These are phyloP conservation scores for Clarias macrocephalus DNA, from an alignment of 2,113 vertebrate genomes.

Conservation along the genomic window DNA sequence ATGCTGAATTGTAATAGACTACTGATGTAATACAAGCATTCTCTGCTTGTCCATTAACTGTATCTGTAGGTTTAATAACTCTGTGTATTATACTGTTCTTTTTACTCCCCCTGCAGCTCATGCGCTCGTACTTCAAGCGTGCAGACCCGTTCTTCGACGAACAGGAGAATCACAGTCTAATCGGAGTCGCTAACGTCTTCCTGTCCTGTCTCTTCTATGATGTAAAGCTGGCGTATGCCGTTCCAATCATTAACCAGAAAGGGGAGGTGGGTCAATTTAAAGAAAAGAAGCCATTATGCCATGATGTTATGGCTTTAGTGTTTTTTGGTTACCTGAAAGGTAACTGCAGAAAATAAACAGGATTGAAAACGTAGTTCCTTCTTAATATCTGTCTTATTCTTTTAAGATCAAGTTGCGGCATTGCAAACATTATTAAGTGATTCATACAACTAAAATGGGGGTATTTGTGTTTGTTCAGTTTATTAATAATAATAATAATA, in stretches of 20 bases:
- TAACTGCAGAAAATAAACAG: not conserved
- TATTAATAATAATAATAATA: too few relatives aligned
- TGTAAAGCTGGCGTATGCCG: conserved; percentile 89
- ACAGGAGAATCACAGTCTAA: conserved; percentile 93
- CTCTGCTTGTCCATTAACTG: not conserved
- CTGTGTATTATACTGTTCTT: not conserved
- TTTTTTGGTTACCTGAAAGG: not conserved
- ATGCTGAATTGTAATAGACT: not conserved
- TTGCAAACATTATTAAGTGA: too few relatives aligned
- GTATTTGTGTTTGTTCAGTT: not conserved
- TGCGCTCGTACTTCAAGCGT: conserved; percentile 85
- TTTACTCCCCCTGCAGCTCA: conserved; percentile 68
- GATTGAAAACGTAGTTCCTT: not conserved
- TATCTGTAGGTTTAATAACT: not conserved
- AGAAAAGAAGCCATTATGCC: not conserved
- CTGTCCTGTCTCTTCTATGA: conserved; percentile 88
- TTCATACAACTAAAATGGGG: too few relatives aligned
- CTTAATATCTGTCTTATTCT: not conserved
- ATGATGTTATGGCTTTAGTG: too few relatives aligned
- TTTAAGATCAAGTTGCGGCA: too few relatives aligned
- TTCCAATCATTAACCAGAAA: conserved; percentile 95
- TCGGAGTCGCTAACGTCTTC: conserved; percentile 94
- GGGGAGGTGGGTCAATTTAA: conserved; percentile 80
- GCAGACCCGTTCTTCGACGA: conserved; percentile 93
- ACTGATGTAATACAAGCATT: not conserved